phyloP scores from a whole-genome alignment of 1,140 invertebrate genomes.

The Orchesella cincta region DNA sequence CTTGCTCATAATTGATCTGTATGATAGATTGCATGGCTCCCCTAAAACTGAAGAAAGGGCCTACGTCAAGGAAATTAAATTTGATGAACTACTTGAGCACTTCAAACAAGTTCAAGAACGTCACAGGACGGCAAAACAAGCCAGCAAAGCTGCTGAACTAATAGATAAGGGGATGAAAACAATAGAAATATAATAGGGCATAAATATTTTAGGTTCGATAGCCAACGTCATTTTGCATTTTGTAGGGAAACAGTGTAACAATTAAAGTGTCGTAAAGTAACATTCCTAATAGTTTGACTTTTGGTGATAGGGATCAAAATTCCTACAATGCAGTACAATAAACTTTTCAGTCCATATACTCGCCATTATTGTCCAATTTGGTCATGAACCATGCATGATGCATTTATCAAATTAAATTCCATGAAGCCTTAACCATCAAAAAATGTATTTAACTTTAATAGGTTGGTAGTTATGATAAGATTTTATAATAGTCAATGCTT shows the following conservation, averaged over 20 bases:
- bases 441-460: not conserved
- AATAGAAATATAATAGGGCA: conserved; percentile 36
- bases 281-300: no score
- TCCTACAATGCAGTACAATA: no score
- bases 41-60: conserved; percentile 52
- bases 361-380: no score
- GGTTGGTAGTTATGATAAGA: not conserved
- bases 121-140: conserved; percentile 64
- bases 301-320: no score
- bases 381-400: no score
- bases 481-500: not conserved
- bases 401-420: not conserved
- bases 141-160: conserved; percentile 54
- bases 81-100: conserved; percentile 64
- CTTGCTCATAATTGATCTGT: not conserved
- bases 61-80: conserved; percentile 61
- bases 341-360: no score
- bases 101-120: conserved; percentile 68
- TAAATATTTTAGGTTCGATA: no score
- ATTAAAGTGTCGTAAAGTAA: no score
- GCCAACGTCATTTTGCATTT: no score
- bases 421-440: not conserved
- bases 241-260: no score
- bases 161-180: conserved; percentile 53
- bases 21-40: conserved; percentile 41